Base-by-base conservation (phyloP, 2,888 invertebrate genomes). In the Amblyjoppa proteus region DNA sequence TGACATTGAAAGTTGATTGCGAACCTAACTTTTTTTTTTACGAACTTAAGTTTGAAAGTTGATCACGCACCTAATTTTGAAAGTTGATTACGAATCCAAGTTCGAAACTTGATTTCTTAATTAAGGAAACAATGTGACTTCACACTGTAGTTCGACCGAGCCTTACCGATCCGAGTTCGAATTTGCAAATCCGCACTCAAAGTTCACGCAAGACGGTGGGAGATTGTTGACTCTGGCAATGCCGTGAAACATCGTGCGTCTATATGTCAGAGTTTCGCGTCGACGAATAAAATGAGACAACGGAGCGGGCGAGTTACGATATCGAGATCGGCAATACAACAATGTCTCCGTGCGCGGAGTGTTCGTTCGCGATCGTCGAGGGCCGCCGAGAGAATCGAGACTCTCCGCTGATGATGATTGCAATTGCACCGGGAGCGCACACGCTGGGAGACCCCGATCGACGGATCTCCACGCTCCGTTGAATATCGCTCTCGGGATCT, bases 401-500 rank as follows among this genome's bases (percentile, higher is more conserved):
- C 75, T 75, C 45, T n/a, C 74, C 16, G 75, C 64, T 51, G 75
- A 75, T 20, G 75, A 75, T 75, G 45, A 75, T 75, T 61, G 75
- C 75, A 75, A 75, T 75, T 64, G 49, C 64, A 64, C 61, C 75
- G 49, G n/a, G 64, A 75, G 75, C 34, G 75, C 75, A 49, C 75
- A 45, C 31, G 49, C 61, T 34, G 75, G 31, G 49, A 75, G 75
- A 64, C 61, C 75, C 49, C 75, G 75, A 75, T 75, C 64, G 75
- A 64, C 75, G 61, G 64, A 75, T 64, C 75, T 64, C 61, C 20
- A 64, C 75, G 75, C 75, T 75, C 34, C 75, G 64, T 64, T 75
- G 64, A 64, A 75, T 75, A 75, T 75, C 75, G 58, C 64, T 75
- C 75, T 75, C 64, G 61, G 49, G 75, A 75, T 75, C 75, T 75